Conservation (phyloP, 2,888 invertebrate species). For the Caradrina clavipalpis region DNA sequence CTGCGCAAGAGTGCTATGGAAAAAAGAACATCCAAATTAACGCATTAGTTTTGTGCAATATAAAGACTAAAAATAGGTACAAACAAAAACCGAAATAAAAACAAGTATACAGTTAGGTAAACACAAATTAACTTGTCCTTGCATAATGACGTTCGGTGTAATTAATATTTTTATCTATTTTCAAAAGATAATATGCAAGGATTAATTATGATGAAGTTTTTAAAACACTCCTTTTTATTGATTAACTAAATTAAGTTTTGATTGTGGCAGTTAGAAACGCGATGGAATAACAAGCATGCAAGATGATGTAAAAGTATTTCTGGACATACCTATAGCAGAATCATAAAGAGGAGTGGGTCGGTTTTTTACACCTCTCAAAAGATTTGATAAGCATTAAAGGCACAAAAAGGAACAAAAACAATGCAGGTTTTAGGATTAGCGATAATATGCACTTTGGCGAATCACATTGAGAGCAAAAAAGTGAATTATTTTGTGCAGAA, state of each 20-base stretch:
- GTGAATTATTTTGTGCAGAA: constrained; percentile 35
- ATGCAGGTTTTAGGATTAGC: constrained; percentile 54
- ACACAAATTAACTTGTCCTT: constrained; percentile 51
- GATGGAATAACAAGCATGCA: not conserved
- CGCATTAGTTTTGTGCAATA: not conserved
- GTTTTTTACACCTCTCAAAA: constrained; percentile 48
- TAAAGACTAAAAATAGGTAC: constrained; percentile 25
- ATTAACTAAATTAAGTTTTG: not conserved
- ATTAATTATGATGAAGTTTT: constrained; percentile 1
- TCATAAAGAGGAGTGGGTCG: constrained; percentile 24
- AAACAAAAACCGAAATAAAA: constrained; percentile 32
- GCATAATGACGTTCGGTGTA: constrained; percentile 28
- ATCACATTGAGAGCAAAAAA: constrained; percentile 57
- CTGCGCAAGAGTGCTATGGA: not conserved
- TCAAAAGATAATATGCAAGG: constrained; percentile 23
- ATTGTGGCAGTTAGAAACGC: not conserved
- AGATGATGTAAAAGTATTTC: not conserved
- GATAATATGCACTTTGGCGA: constrained; percentile 65
- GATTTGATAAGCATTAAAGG: constrained; percentile 35
- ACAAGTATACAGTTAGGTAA: constrained; percentile 27
- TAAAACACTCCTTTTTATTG: constrained; percentile 1
- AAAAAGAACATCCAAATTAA: not conserved
- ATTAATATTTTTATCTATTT: constrained; percentile 36
- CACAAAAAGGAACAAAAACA: constrained; percentile 47
- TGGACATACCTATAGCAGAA: constrained; percentile 18